Evolutionary conservation across 2,888 invertebrate species (phyloP), one percentile per base, ranked within the genome.

Genomic region (Aporophyla lueneburgensis): DNA sequence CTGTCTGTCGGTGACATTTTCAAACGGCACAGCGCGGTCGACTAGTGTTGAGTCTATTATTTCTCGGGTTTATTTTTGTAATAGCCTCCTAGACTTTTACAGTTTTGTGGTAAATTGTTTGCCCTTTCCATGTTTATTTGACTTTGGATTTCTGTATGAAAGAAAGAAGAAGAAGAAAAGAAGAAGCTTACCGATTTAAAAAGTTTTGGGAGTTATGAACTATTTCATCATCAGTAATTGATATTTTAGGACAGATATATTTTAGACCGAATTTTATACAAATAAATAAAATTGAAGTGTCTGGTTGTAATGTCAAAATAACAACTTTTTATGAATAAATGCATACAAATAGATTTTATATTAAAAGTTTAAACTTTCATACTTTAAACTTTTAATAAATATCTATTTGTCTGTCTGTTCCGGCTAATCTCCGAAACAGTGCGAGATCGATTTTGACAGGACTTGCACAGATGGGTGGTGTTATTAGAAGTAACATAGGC

Each of bases 1-100:
- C 67, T 84, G 74, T 71, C 67, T 84, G 74, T 71, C 68, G 78
- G 85, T 88, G 88, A 87, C 89, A 90, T 90, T 91, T 91, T 89
- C 88, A 80, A 89, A 87, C 86, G 88, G 80, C 76, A 75, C 65
- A 14, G 46, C 63, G 54, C 40, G 19, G 66, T 24, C 21, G 12
- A 61, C 58, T 82, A 82, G 83, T 73, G 85, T 16, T 71, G 83
- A 24, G 82, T 63, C n/a, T 65, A 49, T 49, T 59, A 24, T 14
- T 63, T 5, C 19, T 19, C 9, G 27, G 56, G n/a, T 14, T 69
- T 66, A 58, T 58, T 14, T 24, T 27, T 1, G 46, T 49, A 54
- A 67, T 66, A 59, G 16, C n/a, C n/a, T n/a, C 12, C 14, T 54
- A 49, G 19, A 56, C 21, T 46, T 51, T 46, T 43, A 66, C 33